phyloP scores from a whole-genome alignment of 2,797 vertebrate species.

The Anabas testudineus region DNA sequence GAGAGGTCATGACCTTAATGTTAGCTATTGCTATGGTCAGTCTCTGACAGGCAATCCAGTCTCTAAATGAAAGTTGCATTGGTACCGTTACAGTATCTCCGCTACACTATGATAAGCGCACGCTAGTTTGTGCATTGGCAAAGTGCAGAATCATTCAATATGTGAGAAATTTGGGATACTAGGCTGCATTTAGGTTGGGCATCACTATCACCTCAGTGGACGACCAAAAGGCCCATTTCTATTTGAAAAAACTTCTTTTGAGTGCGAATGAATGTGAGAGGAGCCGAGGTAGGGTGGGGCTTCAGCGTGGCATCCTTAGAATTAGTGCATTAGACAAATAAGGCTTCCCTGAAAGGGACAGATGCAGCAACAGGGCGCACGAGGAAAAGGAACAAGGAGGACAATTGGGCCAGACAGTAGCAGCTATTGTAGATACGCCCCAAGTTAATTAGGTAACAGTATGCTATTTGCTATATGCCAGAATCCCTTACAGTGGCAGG shows the following conservation, averaged over 20 bases:
- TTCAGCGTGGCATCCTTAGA: slow-evolving; percentile 75
- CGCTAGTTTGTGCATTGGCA: neutral
- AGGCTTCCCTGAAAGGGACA: slow-evolving; percentile 78
- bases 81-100: neutral
- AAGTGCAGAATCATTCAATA: slow-evolving; percentile 53
- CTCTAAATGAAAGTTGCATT: neutral
- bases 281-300: slow-evolving; percentile 54
- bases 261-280: slow-evolving; percentile 12
- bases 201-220: slow-evolving; percentile 25
- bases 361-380: slow-evolving; percentile 80
- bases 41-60: neutral
- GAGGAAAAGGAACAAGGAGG: slow-evolving; percentile 31
- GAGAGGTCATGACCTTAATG: neutral
- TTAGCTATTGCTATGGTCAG: neutral
- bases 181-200: neutral
- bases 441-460: slow-evolving; percentile 9
- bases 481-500: slow-evolving; percentile 26
- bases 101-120: neutral
- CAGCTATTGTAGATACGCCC: slow-evolving; percentile 50
- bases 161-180: neutral
- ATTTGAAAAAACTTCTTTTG: neutral
- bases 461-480: slow-evolving; percentile 53
- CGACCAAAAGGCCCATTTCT: slow-evolving; percentile 9
- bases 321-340: slow-evolving; percentile 83
- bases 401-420: slow-evolving; percentile 55